These are phyloP conservation scores for Campopleginae sp. DNA, from an alignment of 2,888 invertebrate species.

Conservation along the genomic window DNA sequence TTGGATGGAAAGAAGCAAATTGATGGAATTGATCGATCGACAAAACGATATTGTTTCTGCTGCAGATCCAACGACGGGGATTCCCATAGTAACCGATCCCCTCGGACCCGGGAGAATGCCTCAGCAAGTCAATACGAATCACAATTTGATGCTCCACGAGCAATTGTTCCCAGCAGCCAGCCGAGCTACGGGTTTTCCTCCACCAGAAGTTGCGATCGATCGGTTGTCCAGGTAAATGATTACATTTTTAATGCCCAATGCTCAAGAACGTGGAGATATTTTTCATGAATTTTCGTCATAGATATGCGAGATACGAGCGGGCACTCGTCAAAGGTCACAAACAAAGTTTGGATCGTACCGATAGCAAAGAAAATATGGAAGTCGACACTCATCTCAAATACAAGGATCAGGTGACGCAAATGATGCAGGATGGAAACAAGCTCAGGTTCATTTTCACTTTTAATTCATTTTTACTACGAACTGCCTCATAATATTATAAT, in stretches of 20 bases:
- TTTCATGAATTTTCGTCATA: conserved; percentile 70
- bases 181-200: conserved; percentile 78
- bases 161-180: conserved; percentile 89
- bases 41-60: conserved; percentile 30
- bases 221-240: conserved; percentile 80
- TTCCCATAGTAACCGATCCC: conserved; percentile 86
- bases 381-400: conserved; percentile 85
- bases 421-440: conserved; percentile 88
- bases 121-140: conserved; percentile 86
- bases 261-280: no score
- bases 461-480: not conserved
- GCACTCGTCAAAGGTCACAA: conserved; percentile 85
- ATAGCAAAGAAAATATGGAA: conserved; percentile 82
- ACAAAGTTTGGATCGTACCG: conserved; percentile 81
- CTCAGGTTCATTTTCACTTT: conserved; percentile 86
- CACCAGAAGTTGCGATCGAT: conserved; percentile 81
- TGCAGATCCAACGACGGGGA: conserved; percentile 90
- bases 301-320: conserved; percentile 87
- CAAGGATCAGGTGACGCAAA: conserved; percentile 86
- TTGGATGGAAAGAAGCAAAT: no score
- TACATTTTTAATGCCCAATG: not conserved
- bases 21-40: not conserved
- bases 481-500: not conserved
- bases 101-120: conserved; percentile 84
- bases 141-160: conserved; percentile 91